Evolutionary conservation across 2,797 vertebrate species (phyloP), one percentile per base, ranked within the genome.

Genomic region (Lacerta agilis): DNA sequence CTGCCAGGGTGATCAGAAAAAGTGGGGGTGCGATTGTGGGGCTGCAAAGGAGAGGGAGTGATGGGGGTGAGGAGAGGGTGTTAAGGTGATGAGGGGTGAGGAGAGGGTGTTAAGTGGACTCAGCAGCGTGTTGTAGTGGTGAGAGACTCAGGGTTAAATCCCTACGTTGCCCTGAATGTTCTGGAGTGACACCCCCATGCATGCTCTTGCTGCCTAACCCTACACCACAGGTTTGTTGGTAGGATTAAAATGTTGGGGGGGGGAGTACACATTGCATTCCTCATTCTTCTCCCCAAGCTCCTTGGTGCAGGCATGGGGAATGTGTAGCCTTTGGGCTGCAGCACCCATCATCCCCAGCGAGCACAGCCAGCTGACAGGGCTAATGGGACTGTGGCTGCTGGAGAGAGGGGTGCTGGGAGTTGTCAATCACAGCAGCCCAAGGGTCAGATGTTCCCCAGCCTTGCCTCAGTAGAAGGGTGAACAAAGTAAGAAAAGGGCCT

Each of bases 241-340:
- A 3, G 2, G 18, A 3, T 58, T 3, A 73, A 73, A 72, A 1
- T 29, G 36, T 1, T 17, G 0, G 1, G 20, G 49, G 45, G 49
- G 10, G 3, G 49, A 13, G 49, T 61, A 7, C 5, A 8, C 8
- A 4, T 9, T 3, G 20, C 1, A 0, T 38, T 20, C 6, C 20
- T 1, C 25, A 8, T 77, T 25, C 41, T 83, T 11, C 18, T 17
- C 11, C 36, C 38, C 13, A 4, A 49, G n/a, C 3, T 27, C 4
- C 49, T 17, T 38, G 27, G 61, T 25, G 13, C 33, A 27, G 25
- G 25, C 33, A 4, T 29, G 41, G 7, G 43, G 8, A 71, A 73
- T 20, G 15, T 20, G 17, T 38, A 20, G 72, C 33, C 72, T 15
- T 17, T 73, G 36, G 17, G 18, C 72, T 36, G 3, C 72, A 73